phyloP scores from a whole-genome alignment of 2,113 vertebrate genomes.

The Opisthocomus hoazin region DNA sequence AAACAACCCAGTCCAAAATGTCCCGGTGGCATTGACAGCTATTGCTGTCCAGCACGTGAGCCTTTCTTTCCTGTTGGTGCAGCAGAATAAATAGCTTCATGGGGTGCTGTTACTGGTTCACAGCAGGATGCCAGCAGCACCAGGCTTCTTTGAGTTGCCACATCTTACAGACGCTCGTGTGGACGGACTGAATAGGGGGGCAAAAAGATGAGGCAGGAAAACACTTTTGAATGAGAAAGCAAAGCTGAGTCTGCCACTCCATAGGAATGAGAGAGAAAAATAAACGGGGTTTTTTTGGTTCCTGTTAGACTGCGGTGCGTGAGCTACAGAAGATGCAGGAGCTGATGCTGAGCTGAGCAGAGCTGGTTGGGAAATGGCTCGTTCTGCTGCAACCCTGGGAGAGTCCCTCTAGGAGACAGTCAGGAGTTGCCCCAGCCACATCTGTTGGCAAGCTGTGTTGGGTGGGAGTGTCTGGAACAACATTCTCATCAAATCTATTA shows the following conservation, averaged over 20 bases:
- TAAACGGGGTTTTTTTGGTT: background rate
- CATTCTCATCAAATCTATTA: background rate
- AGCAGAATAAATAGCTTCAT: background rate
- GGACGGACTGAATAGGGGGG: background rate
- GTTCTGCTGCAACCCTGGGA: background rate
- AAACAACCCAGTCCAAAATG: background rate
- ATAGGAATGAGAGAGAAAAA: background rate
- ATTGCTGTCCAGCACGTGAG: background rate
- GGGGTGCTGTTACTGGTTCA: background rate
- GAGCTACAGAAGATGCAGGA: background rate
- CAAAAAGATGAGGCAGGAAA: background rate
- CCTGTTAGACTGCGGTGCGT: rapidly evolving
- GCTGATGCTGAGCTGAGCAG: background rate
- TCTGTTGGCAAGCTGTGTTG: background rate
- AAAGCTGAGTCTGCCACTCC: background rate
- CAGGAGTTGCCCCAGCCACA: background rate
- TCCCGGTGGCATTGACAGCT: background rate
- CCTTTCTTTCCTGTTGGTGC: background rate
- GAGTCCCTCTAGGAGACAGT: background rate
- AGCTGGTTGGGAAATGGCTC: background rate
- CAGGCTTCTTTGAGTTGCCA: background rate
- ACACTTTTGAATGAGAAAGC: background rate
- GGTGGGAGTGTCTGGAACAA: background rate
- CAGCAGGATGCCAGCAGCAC: background rate
- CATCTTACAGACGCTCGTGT: background rate